Conservation (phyloP, 2,113 vertebrate species). For the Calonectris borealis region DNA sequence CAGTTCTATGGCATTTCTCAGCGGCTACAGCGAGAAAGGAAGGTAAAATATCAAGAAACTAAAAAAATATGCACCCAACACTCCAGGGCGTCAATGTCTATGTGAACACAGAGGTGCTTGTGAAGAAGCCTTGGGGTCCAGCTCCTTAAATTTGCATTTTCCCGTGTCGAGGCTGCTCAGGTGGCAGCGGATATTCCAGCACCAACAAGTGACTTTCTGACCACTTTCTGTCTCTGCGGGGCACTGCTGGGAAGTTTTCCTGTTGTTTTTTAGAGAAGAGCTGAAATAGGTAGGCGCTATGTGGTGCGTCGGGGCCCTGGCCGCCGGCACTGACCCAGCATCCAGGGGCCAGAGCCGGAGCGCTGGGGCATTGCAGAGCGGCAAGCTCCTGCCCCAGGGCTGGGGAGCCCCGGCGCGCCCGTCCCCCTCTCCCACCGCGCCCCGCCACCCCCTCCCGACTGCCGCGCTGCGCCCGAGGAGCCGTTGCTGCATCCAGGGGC, state of each 20-base stretch:
- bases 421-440: not conserved
- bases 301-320: not conserved
- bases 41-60: not conserved
- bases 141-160: not conserved
- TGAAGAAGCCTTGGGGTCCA: not conserved
- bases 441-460: not conserved
- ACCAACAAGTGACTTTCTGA: not conserved
- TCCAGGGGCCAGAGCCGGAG: not conserved
- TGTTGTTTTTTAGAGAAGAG: not conserved
- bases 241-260: not conserved
- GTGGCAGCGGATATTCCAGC: not conserved
- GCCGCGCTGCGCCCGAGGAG: not conserved
- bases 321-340: not conserved
- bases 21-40: not conserved
- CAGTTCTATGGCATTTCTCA: not conserved
- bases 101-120: not conserved
- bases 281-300: not conserved
- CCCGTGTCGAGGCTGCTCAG: accelerated
- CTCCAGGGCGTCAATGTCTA: no score
- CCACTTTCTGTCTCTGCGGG: not conserved
- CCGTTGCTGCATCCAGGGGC: not conserved
- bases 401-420: not conserved
- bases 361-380: no score
- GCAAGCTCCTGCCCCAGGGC: no score
- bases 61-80: not conserved